Evolutionary conservation across 2,888 invertebrate species (phyloP).

Genomic region (Acanthococcus lagerstroemiae): DNA sequence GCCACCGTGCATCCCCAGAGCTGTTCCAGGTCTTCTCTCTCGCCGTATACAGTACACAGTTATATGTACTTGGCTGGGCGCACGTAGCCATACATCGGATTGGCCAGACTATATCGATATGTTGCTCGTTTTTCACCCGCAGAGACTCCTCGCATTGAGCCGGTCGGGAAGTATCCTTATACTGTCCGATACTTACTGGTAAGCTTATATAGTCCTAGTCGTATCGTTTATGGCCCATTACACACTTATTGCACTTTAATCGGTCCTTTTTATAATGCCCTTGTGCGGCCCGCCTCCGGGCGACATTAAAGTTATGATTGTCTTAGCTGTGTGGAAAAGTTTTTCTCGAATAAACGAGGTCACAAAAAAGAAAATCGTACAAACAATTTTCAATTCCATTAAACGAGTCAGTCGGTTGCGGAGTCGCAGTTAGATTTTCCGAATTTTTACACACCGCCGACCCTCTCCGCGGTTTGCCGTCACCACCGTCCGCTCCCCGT

Average conservation of each 20-base stretch:
- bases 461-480: no score
- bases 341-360: conserved; percentile 8
- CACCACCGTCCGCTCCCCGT: no score
- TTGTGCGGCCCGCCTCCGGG: neutral
- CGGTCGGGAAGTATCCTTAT: conserved; percentile 4
- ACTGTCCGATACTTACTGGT: conserved; percentile 12
- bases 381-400: conserved; percentile 10
- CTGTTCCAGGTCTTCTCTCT: conserved; percentile 5
- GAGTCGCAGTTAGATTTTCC: neutral
- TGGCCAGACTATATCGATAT: neutral
- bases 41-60: no score
- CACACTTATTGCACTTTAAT: conserved; percentile 30
- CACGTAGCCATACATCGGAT: neutral
- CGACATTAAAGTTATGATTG: conserved; percentile 25
- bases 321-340: conserved; percentile 21
- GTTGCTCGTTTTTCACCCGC: neutral
- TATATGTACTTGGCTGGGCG: no score
- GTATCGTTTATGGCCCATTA: conserved; percentile 31
- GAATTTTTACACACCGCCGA: neutral
- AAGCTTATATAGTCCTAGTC: conserved; percentile 25
- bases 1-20: conserved; percentile 27
- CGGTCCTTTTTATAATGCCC: conserved; percentile 25
- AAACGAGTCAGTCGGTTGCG: neutral
- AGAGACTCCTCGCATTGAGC: no score
- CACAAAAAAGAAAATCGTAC: conserved; percentile 4